Conservation (phyloP, 30 jellyfish, hydroid and myxozoan species). For the Nemopilema nomurai region DNA sequence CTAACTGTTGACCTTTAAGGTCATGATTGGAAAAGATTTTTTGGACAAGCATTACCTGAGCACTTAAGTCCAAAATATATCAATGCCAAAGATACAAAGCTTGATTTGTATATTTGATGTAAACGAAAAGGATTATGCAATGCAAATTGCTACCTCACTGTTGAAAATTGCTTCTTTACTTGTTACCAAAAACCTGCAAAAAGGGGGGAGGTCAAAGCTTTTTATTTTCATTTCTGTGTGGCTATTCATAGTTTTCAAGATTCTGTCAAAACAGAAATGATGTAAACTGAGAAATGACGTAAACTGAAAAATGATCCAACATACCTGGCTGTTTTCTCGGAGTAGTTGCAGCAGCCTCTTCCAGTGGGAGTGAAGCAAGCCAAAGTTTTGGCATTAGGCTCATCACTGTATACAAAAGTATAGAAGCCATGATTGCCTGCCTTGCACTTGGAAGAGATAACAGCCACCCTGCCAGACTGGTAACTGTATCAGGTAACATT, state of each 20-base stretch:
- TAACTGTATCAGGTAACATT: conserved; percentile 29
- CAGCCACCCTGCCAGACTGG: conserved; percentile 78
- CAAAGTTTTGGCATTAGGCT: conserved; percentile 44
- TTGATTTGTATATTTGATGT: no score
- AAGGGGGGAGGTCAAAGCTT: no score
- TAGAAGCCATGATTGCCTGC: conserved; percentile 61
- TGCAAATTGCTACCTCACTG: conserved; percentile 30
- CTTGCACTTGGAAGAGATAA: conserved; percentile 11
- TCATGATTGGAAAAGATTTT: no score
- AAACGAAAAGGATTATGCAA: neutral
- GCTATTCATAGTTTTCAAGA: no score
- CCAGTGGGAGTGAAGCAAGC: conserved; percentile 89
- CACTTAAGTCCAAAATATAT: neutral
- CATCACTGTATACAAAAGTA: conserved; percentile 66
- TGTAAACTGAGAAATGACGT: no score
- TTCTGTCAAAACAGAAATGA: no score
- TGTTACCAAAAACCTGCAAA: conserved; percentile 44
- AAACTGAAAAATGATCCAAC: no score
- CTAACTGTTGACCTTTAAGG: no score
- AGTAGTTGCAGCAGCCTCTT: conserved; percentile 64
- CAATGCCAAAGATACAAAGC: no score
- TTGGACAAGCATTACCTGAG: neutral
- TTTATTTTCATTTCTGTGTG: no score
- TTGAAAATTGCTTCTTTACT: conserved; percentile 49
- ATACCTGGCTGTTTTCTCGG: conserved; percentile 36